Conservation (phyloP, 2,797 vertebrate species). For the Botia kubotai region DNA sequence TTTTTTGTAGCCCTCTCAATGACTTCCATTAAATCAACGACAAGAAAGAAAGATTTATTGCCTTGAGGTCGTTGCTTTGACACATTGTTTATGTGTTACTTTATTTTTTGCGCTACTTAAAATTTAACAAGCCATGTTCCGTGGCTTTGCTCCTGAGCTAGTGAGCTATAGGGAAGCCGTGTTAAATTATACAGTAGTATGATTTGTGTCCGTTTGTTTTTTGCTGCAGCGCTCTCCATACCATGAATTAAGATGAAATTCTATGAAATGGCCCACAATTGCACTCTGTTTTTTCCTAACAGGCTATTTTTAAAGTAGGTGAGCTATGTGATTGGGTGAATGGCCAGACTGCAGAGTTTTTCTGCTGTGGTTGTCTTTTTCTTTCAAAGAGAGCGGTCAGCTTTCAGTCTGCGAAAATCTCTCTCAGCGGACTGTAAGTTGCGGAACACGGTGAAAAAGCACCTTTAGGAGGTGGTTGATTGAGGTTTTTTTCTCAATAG, state of each 20-base stretch:
- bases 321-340: slow-evolving; percentile 45
- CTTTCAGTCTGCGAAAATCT: slow-evolving; percentile 15
- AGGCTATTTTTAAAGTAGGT: slow-evolving; percentile 53
- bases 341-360: slow-evolving; percentile 29
- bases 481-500: slow-evolving; percentile 33
- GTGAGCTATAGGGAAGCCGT: slow-evolving; percentile 50
- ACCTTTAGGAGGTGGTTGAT: slow-evolving; percentile 21
- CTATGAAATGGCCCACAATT: slow-evolving; percentile 34
- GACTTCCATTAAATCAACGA: slow-evolving; percentile 69
- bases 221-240: slow-evolving; percentile 19
- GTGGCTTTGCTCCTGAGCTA: slow-evolving; percentile 63
- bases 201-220: slow-evolving; percentile 48
- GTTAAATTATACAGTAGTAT: slow-evolving; percentile 66
- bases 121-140: slow-evolving; percentile 69
- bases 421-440: slow-evolving; percentile 26
- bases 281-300: slow-evolving; percentile 58
- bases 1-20: slow-evolving; percentile 70
- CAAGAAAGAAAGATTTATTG: slow-evolving; percentile 67
- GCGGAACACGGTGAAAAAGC: slow-evolving; percentile 13
- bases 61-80: slow-evolving; percentile 53
- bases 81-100: slow-evolving; percentile 66
- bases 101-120: slow-evolving; percentile 70
- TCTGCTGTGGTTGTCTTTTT: slow-evolving; percentile 58
- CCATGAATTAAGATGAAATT: slow-evolving; percentile 44
- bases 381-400: slow-evolving; percentile 32